Percentiles rank a stretch among this genome's conserved stretches.
These are phyloP conservation scores for Thalassophryne amazonica DNA, from an alignment of 2,797 vertebrate genomes.

Conservation along the genomic window DNA sequence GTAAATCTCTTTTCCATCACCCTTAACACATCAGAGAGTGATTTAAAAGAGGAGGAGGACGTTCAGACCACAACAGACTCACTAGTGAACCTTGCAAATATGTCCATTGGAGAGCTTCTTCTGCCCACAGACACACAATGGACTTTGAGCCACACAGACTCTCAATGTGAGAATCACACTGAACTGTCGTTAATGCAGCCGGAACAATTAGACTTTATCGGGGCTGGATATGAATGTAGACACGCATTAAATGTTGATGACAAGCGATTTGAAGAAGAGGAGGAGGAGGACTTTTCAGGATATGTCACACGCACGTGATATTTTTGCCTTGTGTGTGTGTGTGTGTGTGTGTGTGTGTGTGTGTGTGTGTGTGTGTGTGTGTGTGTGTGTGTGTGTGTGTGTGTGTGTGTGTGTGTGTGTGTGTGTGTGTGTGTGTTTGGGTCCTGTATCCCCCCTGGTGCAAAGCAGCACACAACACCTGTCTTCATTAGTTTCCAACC, in stretches of 20 bases:
- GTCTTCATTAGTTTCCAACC: too few species aligned
- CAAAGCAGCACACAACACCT: too few species aligned
- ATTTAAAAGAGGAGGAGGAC: constrained; percentile 17
- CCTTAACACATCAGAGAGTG: not conserved
- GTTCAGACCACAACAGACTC: not conserved
- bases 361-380: not conserved
- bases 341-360: not conserved
- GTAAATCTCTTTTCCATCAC: constrained; percentile 59
- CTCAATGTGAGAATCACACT: not conserved
- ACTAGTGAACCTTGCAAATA: not conserved
- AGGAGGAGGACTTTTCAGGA: constrained; percentile 8
- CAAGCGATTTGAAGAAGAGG: not conserved
- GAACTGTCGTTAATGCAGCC: not conserved
- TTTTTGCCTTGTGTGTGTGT: not conserved
- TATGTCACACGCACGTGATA: constrained; percentile 31
- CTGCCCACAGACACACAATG: not conserved
- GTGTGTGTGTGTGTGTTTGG: too few species aligned
- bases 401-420: too few species aligned
- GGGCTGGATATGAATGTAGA: not conserved
- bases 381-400: too few species aligned
- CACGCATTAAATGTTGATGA: not conserved
- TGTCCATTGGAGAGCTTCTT: not conserved
- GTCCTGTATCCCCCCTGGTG: too few species aligned
- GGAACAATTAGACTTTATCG: not conserved
- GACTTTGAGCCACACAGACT: not conserved